Base-by-base conservation (phyloP, 2,113 vertebrate species). In the Sebastes schlegelii region DNA sequence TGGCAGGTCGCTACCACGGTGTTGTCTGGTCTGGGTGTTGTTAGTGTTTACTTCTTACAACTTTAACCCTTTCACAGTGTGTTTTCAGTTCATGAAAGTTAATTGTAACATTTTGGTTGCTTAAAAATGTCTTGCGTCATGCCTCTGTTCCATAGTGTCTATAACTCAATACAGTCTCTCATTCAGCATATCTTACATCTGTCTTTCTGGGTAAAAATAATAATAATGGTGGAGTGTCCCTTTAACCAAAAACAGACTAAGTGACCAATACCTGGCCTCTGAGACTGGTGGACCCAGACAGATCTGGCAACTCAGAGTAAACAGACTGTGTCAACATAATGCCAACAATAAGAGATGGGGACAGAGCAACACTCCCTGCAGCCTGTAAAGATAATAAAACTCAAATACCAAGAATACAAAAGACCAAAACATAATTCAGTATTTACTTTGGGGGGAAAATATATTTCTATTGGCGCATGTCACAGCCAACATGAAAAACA, bases 281-380 rank as follows among this genome's bases (percentile, higher is more conserved):
- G 9, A 5, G 52, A 42, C 54, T 4, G 17, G 23, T 16, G 51
- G 43, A 68, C 17, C 17, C 26, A 43, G 45, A 51, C 26, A 51
- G 23, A 61, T 21, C 26, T 61, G 55, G 45, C 45, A 61, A 69
- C 26, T 14, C 76, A 17, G 26, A 42, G 19, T 17, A 17, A 54
- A 61, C 45, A 61, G 55, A 52, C 55, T 68, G 43, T 34, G 64
- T 49, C 58, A 13, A 69, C 48, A 40, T 11, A 34, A 17, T 69
- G 57, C 57, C 71, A 62, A 49, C 43, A 13, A n/a, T 43, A 19
- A 34, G 42, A 57, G 55, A 45, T 8, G 2, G 52, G 60, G 42
- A 34, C 2, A 40, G 58, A 74, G 26, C 55, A 61, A 16, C 70
- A 26, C 46, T 48, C 12, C 54, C 45, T 54, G 61, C 74, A 76